A percentile compares a stretch with the other conserved stretches of the same genome.
Evolutionary conservation across 2,888 invertebrate species (phyloP).

Genomic region (Hoplodrina blanda): DNA sequence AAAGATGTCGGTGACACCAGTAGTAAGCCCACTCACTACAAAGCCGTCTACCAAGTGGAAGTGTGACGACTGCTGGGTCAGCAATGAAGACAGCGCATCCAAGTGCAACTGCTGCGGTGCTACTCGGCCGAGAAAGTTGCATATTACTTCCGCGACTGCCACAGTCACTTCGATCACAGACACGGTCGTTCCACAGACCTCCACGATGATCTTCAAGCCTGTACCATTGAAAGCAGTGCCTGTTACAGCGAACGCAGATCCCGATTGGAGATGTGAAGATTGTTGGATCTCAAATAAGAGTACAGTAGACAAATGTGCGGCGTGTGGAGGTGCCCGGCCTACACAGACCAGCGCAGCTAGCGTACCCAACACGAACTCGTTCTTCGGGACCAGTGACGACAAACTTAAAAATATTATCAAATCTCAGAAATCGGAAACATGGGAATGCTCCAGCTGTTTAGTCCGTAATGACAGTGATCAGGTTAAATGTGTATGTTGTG

Average conservation of each 20-base stretch:
- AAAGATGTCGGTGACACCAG: constrained; percentile 59
- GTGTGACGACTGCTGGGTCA: constrained; percentile 76
- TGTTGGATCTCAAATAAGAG: constrained; percentile 78
- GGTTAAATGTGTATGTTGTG: constrained; percentile 80
- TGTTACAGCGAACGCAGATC: constrained; percentile 16
- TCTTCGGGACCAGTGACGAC: constrained; percentile 59
- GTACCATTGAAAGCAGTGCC: constrained; percentile 11
- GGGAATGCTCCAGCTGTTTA: constrained; percentile 82
- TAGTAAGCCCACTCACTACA: constrained; percentile 17
- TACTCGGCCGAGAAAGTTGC: constrained; percentile 60
- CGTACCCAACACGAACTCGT: constrained; percentile 27
- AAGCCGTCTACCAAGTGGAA: constrained; percentile 72
- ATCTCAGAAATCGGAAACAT: constrained; percentile 73
- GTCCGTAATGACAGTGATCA: constrained; percentile 76
- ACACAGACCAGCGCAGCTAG: constrained; percentile 42
- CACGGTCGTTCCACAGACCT: constrained; percentile 1
- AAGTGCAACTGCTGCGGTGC: constrained; percentile 76
- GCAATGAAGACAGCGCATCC: constrained; percentile 67
- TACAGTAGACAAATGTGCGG: constrained; percentile 73
- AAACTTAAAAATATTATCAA: constrained; percentile 68
- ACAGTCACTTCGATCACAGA: constrained; percentile 13
- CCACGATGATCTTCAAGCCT: constrained; percentile 10
- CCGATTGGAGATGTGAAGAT: constrained; percentile 74
- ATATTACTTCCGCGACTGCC: not conserved
- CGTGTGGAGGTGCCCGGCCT: constrained; percentile 73